A percentile compares a stretch with the other conserved stretches of the same genome.
phyloP scores from a whole-genome alignment of 2,797 vertebrate genomes.

The Sitta carolinensis region DNA sequence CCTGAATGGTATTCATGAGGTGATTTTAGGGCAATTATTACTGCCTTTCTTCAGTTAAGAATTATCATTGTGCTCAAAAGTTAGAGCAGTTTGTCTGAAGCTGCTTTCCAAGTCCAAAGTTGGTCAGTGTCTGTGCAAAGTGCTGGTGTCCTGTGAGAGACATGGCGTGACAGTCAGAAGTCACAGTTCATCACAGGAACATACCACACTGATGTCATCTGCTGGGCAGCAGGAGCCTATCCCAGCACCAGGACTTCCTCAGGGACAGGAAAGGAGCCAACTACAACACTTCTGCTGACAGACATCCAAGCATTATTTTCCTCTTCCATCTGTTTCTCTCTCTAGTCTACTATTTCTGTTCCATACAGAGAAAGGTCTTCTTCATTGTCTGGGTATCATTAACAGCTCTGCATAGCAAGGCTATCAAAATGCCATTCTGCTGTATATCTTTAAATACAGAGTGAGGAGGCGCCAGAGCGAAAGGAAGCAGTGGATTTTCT shows the following conservation, averaged over 20 bases:
- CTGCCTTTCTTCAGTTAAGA: background rate
- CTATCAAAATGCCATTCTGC: background rate
- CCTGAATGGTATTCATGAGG: background rate
- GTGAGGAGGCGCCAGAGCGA: background rate
- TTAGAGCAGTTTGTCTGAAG: background rate
- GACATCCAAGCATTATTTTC: conserved; percentile 54
- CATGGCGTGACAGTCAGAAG: background rate
- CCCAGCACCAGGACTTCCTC: conserved; percentile 10
- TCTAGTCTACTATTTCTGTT: conserved; percentile 1
- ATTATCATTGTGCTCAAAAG: background rate
- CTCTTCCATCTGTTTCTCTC: conserved; percentile 55
- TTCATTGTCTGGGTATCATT: background rate
- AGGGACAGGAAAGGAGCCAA: conserved; percentile 34
- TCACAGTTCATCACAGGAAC: conserved; percentile 15
- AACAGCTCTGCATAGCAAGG: background rate
- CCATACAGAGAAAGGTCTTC: background rate
- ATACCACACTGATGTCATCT: conserved; percentile 5
- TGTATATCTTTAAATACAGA: background rate
- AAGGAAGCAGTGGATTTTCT: background rate
- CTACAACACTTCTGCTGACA: conserved; percentile 35
- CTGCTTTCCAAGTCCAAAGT: background rate
- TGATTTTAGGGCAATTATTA: background rate
- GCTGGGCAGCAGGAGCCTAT: conserved; percentile 5
- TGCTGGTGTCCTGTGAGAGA: background rate
- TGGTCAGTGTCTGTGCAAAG: fast-evolving